Conservation (phyloP, 2,113 vertebrate species). For the Microcebus jonahi region DNA sequence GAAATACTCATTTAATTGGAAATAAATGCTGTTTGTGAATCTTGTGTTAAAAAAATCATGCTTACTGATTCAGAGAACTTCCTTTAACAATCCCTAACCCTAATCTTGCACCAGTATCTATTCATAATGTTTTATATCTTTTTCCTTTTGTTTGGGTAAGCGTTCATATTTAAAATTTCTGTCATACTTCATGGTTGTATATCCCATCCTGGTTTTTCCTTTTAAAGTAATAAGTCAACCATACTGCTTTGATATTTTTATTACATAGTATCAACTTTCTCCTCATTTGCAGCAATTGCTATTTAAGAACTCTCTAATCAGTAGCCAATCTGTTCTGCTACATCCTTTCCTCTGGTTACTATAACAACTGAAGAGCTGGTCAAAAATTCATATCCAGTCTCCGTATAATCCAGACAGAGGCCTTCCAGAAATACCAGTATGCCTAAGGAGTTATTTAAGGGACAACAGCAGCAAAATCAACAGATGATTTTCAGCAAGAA, state of each 20-base stretch:
- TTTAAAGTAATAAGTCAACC: not conserved
- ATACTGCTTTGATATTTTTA: not conserved
- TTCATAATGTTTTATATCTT: not conserved
- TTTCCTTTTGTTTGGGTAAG: not conserved
- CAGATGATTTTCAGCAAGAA: not conserved
- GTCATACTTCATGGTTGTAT: not conserved
- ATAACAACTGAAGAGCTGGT: slow-evolving; percentile 56
- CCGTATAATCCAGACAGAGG: not conserved
- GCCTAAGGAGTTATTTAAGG: slow-evolving; percentile 14
- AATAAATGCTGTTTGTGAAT: not conserved
- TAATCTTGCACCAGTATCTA: not conserved
- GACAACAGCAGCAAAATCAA: not conserved
- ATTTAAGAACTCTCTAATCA: slow-evolving; percentile 60
- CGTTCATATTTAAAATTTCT: not conserved
- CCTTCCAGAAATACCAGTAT: slow-evolving; percentile 18
- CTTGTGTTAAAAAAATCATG: not conserved
- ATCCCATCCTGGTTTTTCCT: not conserved
- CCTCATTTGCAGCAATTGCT: slow-evolving; percentile 7
- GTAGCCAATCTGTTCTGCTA: slow-evolving; percentile 38
- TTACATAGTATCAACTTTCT: not conserved
- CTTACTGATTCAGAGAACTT: not conserved
- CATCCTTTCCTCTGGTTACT: slow-evolving; percentile 38
- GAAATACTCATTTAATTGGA: not conserved
- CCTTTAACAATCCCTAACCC: not conserved
- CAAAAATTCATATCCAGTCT: slow-evolving; percentile 57